Evolutionary conservation across 2,797 vertebrate species (phyloP).

Genomic region (Artibeus jamaicensis): DNA sequence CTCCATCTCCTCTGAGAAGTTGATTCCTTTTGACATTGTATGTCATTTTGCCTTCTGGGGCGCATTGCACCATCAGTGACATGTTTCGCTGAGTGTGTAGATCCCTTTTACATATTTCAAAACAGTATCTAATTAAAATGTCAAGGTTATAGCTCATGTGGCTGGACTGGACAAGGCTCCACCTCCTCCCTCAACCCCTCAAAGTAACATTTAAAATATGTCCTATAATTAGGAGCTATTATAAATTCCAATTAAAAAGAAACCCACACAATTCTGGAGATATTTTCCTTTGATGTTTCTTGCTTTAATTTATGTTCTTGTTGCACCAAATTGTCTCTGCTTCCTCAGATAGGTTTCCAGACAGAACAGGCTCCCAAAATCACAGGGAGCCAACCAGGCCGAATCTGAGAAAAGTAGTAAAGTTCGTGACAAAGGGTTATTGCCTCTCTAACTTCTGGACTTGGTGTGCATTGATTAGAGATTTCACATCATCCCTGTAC

Average conservation of each 20-base stretch:
- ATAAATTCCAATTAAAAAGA: constrained; percentile 74
- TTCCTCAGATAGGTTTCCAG: constrained; percentile 8
- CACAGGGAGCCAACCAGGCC: constrained; percentile 63
- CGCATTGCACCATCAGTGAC: constrained; percentile 10
- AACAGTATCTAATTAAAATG: constrained; percentile 73
- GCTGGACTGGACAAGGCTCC: constrained; percentile 64
- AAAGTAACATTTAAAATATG: constrained; percentile 65
- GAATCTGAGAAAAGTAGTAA: constrained; percentile 65
- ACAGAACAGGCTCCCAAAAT: background rate
- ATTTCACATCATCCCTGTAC: constrained; percentile 82
- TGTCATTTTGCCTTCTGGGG: constrained; percentile 40
- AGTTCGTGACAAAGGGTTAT: constrained; percentile 81
- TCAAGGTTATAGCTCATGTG: constrained; percentile 66
- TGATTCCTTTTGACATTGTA: constrained; percentile 14
- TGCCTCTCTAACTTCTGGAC: constrained; percentile 80
- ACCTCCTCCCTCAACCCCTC: constrained; percentile 32
- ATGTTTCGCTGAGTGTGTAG: constrained; percentile 24
- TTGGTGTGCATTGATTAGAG: constrained; percentile 84
- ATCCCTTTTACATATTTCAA: constrained; percentile 67
- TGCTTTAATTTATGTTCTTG: constrained; percentile 52
- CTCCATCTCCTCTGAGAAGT: background rate
- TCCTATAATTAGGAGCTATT: constrained; percentile 77
- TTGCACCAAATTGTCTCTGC: constrained; percentile 20
- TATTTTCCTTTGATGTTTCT: constrained; percentile 61
- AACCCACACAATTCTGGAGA: constrained; percentile 40